A percentile compares a stretch with the other conserved stretches of the same genome.
Conservation (phyloP, 2,888 invertebrate species). For the Cataglyphis cursor region DNA sequence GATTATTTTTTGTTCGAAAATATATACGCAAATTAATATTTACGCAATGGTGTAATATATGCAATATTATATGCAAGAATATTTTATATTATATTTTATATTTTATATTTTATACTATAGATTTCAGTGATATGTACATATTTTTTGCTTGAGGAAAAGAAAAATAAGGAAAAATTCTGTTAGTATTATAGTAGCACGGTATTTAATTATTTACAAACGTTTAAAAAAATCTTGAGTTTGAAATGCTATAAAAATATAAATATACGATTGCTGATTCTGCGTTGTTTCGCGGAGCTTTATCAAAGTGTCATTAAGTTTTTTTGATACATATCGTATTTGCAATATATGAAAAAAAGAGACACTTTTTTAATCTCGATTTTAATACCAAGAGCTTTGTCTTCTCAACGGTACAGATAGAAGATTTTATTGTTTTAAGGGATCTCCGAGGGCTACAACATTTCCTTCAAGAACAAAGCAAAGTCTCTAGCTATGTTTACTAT, state of each 20-base stretch:
- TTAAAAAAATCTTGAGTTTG: neutral
- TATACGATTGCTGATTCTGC: neutral
- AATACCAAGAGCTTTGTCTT: constrained; percentile 30
- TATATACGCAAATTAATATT: neutral
- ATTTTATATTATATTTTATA: constrained; percentile 20
- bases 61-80: neutral
- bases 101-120: constrained; percentile 3
- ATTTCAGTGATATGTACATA: neutral
- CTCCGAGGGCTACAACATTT: constrained; percentile 32
- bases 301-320: constrained; percentile 10
- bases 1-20: no score
- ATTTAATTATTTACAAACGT: constrained; percentile 8
- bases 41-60: constrained; percentile 8
- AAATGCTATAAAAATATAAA: constrained; percentile 15
- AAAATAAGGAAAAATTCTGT: neutral
- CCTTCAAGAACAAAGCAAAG: constrained; percentile 10
- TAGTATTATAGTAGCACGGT: neutral
- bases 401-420: constrained; percentile 25
- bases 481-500: constrained; percentile 34
- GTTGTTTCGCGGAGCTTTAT: neutral
- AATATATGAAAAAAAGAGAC: constrained; percentile 12
- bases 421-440: constrained; percentile 48
- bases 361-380: constrained; percentile 7
- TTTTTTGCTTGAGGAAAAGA: neutral
- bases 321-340: neutral